Evolutionary conservation across 2,888 invertebrate genomes (phyloP), one percentile per base, ranked within the genome.

Genomic region (Plagiodera versicolora): DNA sequence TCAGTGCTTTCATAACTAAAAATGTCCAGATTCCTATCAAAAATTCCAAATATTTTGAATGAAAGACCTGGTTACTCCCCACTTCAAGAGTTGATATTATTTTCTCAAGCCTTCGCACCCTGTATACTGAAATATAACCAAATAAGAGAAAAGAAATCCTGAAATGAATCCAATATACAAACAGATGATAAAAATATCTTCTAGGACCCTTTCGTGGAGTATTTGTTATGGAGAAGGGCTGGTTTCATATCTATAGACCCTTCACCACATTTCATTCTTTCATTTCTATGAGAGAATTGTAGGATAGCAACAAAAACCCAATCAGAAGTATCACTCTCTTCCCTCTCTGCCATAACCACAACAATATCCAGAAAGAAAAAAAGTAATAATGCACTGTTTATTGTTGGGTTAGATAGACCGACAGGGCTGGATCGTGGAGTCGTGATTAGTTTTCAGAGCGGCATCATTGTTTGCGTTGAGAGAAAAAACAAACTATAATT

Each of bases 401-500:
- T 57, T 61, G 57, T 54, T 54, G 53, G 56, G 45, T 35, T 46
- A 20, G 54, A 45, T 61, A 58, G 54, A 61, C 55, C 61, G 51
- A 44, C 24, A 50, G 58, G 28, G 45, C 50, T 14, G 17, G 54
- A 48, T 57, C 57, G 45, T 57, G 52, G 48, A 19, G 44, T 54
- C 45, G 54, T 58, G 64, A 64, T 64, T 64, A 64, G 64, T 64
- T 64, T 64, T 30, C 60, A 45, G 51, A 57, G 64, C 52, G 57
- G 28, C 18, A 54, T 50, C 55, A 49, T 58, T 58, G 56, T 56
- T 56, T 55, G 55, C 50, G 35, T 11, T 14, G 18, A 30, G 55
- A 54, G 44, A 58, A 49, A 55, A 50, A 55, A 60, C 60, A 65
- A 65, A 64, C 66, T 60, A 59, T 62, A 63, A 62, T 63, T 63